Conservation (phyloP, 2,797 vertebrate genomes). For the Halcyon leucocephala region DNA sequence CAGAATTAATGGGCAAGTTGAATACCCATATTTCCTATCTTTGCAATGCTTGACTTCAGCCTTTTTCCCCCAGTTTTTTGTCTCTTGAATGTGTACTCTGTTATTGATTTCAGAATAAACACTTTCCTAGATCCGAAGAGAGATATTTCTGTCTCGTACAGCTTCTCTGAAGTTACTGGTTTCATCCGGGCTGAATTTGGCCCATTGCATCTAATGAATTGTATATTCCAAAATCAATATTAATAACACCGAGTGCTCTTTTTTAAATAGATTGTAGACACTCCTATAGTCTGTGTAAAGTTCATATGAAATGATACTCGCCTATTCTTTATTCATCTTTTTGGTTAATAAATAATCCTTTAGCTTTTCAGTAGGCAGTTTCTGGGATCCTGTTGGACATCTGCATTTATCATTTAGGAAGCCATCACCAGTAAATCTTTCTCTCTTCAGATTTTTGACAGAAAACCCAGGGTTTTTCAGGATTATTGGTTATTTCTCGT, state of each 20-base stretch:
- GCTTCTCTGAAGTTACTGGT: not conserved
- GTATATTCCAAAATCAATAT: constrained; percentile 60
- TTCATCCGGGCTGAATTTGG: constrained; percentile 5
- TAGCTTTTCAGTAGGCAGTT: not conserved
- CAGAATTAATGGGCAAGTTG: not conserved
- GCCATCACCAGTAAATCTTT: not conserved
- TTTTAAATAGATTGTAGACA: constrained; percentile 25
- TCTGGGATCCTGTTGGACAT: constrained; percentile 33
- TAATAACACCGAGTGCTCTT: constrained; percentile 5
- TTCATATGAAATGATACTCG: constrained; percentile 44
- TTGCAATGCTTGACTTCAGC: not conserved
- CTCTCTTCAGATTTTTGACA: constrained; percentile 19
- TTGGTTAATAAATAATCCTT: constrained; percentile 55
- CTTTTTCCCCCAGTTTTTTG: not conserved
- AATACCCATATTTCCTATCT: not conserved
- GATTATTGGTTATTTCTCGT: not conserved
- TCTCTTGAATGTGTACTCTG: not conserved
- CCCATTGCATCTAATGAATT: constrained; percentile 15
- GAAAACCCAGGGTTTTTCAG: not conserved
- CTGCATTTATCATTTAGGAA: constrained; percentile 60
- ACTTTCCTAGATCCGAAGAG: not conserved
- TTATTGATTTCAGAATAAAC: constrained; percentile 10
- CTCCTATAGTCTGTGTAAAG: constrained; percentile 47
- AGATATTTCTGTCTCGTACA: not conserved
- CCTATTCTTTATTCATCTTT: constrained; percentile 43